These are phyloP conservation scores for Brachionus manjavacas DNA, from an alignment of 1,140 invertebrate genomes.

Conservation along the genomic window DNA sequence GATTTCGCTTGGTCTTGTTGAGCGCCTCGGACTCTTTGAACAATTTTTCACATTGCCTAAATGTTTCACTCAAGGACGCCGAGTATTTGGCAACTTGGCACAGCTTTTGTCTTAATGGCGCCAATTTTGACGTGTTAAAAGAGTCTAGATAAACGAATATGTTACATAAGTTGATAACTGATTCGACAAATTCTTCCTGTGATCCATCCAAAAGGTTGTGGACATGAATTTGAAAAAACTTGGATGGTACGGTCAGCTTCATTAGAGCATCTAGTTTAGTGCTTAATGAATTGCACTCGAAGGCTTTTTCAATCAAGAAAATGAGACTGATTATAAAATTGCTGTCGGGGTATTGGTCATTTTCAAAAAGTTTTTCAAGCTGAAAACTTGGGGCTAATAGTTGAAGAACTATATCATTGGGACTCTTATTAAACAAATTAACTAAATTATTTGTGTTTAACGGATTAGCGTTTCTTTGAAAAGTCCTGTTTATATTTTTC, in stretches of 20 bases:
- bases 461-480: neutral
- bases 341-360: neutral
- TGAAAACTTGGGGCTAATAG: neutral
- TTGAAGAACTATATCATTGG: neutral
- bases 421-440: neutral
- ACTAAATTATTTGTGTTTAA: neutral
- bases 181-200: neutral
- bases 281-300: neutral
- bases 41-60: neutral
- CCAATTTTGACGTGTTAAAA: neutral
- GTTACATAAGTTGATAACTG: neutral
- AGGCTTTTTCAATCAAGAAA: conserved; percentile 18
- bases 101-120: neutral
- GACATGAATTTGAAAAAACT: neutral
- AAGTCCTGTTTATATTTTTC: too few species aligned
- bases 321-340: neutral
- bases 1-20: neutral
- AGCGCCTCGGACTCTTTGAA: neutral
- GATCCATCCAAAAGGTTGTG: neutral
- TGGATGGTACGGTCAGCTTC: neutral
- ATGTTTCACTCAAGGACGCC: neutral
- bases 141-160: neutral
- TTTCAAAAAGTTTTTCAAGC: neutral
- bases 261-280: neutral
- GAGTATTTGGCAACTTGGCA: neutral